These are phyloP conservation scores for Sebastes diploproa DNA, from an alignment of 2,797 vertebrate species.

Conservation along the genomic window DNA sequence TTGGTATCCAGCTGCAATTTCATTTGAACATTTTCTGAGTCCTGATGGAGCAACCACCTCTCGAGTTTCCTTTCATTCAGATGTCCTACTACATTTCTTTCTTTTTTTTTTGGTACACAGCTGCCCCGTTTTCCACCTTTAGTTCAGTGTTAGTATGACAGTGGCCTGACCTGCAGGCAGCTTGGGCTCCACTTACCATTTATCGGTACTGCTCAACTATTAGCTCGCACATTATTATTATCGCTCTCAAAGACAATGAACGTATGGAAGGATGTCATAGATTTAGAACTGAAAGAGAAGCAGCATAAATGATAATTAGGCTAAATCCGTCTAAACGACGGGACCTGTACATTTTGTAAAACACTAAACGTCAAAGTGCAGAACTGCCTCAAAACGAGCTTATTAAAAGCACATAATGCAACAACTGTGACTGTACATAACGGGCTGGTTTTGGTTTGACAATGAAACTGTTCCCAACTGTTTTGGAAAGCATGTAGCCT, in stretches of 20 bases:
- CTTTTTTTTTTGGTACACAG: conserved; percentile 9
- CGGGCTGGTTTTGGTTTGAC: conserved; percentile 16
- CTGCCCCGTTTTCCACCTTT: neutral
- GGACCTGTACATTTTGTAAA: conserved; percentile 16
- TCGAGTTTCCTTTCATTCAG: neutral
- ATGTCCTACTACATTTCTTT: neutral
- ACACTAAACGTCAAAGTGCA: neutral
- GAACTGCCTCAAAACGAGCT: conserved; percentile 49
- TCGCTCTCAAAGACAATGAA: conserved; percentile 15
- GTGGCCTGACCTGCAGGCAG: conserved; percentile 78
- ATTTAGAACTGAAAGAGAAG: neutral
- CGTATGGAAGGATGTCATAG: neutral
- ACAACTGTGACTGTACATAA: conserved; percentile 68
- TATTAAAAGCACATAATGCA: conserved; percentile 47
- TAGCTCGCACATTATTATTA: conserved; percentile 5
- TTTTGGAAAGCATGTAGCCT: conserved; percentile 26
- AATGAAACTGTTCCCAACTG: neutral
- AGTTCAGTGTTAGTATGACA: conserved; percentile 26
- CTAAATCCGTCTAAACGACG: neutral
- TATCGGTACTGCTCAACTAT: conserved; percentile 36
- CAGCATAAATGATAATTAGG: neutral
- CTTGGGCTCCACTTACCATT: conserved; percentile 57
- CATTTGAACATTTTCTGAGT: neutral
- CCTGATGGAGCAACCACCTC: neutral
- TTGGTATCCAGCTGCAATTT: conserved; percentile 10